A percentile compares a stretch with the other conserved stretches of the same genome.
Conservation (phyloP, 2,888 invertebrate genomes). For the Euphydryas editha region DNA sequence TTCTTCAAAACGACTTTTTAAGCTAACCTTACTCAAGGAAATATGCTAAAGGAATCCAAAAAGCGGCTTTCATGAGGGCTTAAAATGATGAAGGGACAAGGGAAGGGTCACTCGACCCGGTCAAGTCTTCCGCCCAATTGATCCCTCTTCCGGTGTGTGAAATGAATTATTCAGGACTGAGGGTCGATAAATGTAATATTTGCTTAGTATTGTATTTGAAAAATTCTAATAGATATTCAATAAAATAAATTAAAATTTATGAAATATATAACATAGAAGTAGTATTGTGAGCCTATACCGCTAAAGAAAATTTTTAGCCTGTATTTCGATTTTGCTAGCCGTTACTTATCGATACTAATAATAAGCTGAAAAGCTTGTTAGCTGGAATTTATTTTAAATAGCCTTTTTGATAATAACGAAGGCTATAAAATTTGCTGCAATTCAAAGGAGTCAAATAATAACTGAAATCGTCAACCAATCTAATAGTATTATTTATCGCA, state of each 20-base stretch:
- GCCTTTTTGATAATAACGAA: too few species aligned
- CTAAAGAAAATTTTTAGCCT: too few species aligned
- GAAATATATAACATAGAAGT: too few species aligned
- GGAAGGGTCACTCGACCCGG: conserved; percentile 77
- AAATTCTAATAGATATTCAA: background rate
- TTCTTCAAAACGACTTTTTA: background rate
- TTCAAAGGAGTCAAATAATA: too few species aligned
- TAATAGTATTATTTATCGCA: too few species aligned
- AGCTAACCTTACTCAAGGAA: conserved; percentile 7
- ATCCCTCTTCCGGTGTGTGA: conserved; percentile 50
- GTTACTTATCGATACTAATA: too few species aligned
- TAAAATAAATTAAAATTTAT: background rate
- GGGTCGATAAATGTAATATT: conserved; percentile 37
- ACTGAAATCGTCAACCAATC: too few species aligned
- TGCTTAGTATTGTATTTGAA: conserved; percentile 23
- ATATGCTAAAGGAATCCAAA: conserved; percentile 37
- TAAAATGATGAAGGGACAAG: conserved; percentile 64
- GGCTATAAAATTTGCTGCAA: too few species aligned
- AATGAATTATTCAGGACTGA: conserved; percentile 50
- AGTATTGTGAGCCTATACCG: too few species aligned
- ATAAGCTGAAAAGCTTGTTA: too few species aligned
- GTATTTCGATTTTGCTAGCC: too few species aligned
- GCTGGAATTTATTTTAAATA: too few species aligned
- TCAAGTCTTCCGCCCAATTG: conserved; percentile 79
- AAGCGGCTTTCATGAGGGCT: conserved; percentile 57